A percentile compares a stretch with the other conserved stretches of the same genome.
Evolutionary conservation across 2,113 vertebrate genomes (phyloP).

Genomic region (Gymnocephalus cernua): DNA sequence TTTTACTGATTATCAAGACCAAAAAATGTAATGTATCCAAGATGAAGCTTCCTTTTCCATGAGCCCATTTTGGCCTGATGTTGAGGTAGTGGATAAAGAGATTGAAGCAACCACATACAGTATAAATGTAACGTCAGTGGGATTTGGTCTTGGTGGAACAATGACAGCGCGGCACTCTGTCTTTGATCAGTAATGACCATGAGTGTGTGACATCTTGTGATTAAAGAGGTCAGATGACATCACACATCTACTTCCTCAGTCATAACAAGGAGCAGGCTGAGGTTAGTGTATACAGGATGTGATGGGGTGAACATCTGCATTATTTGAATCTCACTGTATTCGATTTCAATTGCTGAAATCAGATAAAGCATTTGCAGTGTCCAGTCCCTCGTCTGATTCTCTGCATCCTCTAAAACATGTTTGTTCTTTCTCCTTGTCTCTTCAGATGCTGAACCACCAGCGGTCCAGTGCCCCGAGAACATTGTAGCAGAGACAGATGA

Average conservation of each 20-base stretch:
- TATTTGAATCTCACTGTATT: neutral
- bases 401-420: neutral
- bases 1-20: neutral
- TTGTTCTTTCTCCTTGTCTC: neutral
- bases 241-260: conserved; percentile 32
- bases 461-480: conserved; percentile 89
- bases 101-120: neutral
- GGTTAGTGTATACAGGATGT: conserved; percentile 2
- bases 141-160: conserved; percentile 3
- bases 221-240: conserved; percentile 61
- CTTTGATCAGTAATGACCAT: conserved; percentile 27
- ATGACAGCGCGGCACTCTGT: neutral
- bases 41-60: neutral
- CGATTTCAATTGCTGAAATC: neutral
- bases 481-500: conserved; percentile 88
- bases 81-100: conserved; percentile 18
- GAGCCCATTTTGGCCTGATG: neutral
- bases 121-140: neutral
- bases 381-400: neutral
- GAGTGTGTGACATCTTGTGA: conserved; percentile 26
- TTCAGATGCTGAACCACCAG: conserved; percentile 90
- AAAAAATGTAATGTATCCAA: neutral
- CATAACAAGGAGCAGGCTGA: conserved; percentile 44
- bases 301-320: conserved; percentile 21
- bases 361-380: neutral